Percentiles rank a stretch among this genome's conserved stretches.
phyloP scores from a whole-genome alignment of 2,113 vertebrate species.

The Cephalopterus ornatus region DNA sequence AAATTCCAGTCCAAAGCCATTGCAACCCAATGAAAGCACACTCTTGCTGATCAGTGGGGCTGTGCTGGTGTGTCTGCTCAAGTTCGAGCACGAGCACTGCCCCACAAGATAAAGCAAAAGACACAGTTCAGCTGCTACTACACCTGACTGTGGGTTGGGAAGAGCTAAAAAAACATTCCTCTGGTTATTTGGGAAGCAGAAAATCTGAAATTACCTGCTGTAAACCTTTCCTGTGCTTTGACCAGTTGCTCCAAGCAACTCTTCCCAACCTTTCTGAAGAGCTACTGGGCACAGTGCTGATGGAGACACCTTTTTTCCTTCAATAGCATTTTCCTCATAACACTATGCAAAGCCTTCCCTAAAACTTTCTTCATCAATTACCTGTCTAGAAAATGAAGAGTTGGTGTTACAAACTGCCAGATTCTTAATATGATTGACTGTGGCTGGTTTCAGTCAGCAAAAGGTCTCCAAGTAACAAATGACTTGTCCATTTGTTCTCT shows the following conservation, averaged over 20 bases:
- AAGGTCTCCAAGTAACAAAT: slow-evolving; percentile 53
- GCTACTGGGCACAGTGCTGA: neutral
- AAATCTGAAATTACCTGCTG: neutral
- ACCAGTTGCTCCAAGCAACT: neutral
- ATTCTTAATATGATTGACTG: slow-evolving; percentile 47
- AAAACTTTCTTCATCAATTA: slow-evolving; percentile 41
- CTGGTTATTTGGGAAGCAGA: neutral
- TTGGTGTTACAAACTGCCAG: slow-evolving; percentile 8
- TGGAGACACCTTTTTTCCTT: neutral
- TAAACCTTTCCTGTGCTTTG: neutral
- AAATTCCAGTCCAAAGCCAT: neutral
- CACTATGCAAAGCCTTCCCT: neutral
- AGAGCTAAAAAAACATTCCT: neutral
- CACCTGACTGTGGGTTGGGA: neutral
- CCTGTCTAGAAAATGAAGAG: slow-evolving; percentile 31
- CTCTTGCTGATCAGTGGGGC: accelerated
- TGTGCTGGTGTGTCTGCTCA: neutral
- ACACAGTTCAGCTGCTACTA: neutral
- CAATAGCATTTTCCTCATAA: neutral
- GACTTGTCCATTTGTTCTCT: slow-evolving; percentile 13
- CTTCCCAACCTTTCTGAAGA: neutral
- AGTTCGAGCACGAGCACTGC: neutral
- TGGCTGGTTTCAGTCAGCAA: slow-evolving; percentile 18
- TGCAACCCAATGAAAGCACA: accelerated
- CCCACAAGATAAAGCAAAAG: neutral